Base-by-base conservation (phyloP, 2,113 vertebrate genomes). In the Carollia perspicillata region DNA sequence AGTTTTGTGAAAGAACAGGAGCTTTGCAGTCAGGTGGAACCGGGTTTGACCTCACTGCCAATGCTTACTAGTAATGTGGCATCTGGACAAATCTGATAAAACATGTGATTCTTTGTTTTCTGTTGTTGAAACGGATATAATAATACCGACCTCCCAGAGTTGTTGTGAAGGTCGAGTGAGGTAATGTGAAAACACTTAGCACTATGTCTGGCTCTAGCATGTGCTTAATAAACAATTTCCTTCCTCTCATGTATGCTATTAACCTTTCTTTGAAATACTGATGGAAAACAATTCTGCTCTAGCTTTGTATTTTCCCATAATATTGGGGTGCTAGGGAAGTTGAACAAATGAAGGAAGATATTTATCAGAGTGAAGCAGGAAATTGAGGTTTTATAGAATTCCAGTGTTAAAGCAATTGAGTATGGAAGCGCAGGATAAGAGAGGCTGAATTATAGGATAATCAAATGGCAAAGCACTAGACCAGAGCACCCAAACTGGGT, bases 241-340 rank as follows among this genome's bases (percentile, higher is more conserved):
- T 97, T 96, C 95, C 95, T 96, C 65, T 80, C 51, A 37, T 22
- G 72, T 74, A 86, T 60, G 33, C 53, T 93, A 28, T 90, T 96
- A 96, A 94, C 72, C 51, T 89, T 96, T 90, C 71, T 94, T 88
- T 96, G 93, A 96, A 91, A 95, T 58, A 79, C 5, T 58, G 37
- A 86, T 71, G 95, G 92, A 96, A 97, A 97, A 96, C 60, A 93
- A 85, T 92, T 89, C 30, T 95, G 68, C 1, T 91, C 47, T 95
- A 89, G 44, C 49, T 86, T 81, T 90, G 63, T 84, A 65, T 97
- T 97, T 97, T 40, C 81, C 90, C 53, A 95, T 93, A 63, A 94
- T 94, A 95, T 71, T 94, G 78, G 42, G 84, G 28, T 93, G 40
- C 94, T 65, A 86, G 35, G 90, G 72, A 97, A 94, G 92, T 89